Conservation (phyloP, 2,888 invertebrate species). For the Sipha maydis region DNA sequence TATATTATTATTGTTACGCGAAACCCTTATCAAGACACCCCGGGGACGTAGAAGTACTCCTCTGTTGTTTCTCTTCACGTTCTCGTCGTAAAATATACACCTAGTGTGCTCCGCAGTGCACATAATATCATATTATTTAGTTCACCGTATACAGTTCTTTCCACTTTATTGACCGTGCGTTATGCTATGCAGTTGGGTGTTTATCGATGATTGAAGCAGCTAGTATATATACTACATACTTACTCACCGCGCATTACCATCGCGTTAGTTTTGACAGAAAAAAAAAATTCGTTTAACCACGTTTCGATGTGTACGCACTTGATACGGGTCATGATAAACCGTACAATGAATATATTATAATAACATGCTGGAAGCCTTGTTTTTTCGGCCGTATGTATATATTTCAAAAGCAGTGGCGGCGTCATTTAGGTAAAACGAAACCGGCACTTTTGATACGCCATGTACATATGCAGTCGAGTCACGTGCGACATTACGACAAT, state of each 20-base stretch:
- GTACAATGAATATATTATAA: neutral
- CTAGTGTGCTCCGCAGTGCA: neutral
- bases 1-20: neutral
- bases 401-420: neutral
- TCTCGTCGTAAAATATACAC: neutral
- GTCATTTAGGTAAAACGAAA: constrained; percentile 28
- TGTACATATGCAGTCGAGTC: constrained; percentile 2
- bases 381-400: neutral
- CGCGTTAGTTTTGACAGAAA: neutral
- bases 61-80: neutral
- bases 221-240: neutral
- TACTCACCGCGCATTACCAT: neutral
- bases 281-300: neutral
- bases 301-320: neutral
- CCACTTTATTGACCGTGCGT: neutral
- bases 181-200: neutral
- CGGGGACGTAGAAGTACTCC: neutral
- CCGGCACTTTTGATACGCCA: neutral
- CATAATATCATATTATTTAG: neutral
- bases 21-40: constrained; percentile 1
- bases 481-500: neutral
- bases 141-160: neutral
- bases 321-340: neutral
- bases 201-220: no score
- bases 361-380: neutral